Base-by-base conservation (phyloP, 2,113 vertebrate genomes). In the Rhinogobius similis region DNA sequence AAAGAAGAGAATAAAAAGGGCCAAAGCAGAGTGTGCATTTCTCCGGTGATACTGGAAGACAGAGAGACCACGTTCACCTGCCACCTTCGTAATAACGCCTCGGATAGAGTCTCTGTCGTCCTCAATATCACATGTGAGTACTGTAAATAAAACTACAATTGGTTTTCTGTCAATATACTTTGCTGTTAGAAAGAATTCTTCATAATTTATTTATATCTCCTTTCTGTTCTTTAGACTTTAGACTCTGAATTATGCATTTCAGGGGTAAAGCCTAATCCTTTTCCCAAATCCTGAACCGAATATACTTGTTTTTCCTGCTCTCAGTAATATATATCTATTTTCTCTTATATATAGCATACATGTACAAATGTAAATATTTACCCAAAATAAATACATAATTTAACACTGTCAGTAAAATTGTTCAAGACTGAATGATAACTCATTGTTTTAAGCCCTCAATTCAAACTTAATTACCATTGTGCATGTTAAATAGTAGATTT, bases 61-160 rank as follows among this genome's bases (percentile, higher is more conserved):
- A 63, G 93, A 1, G 79, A 65, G 0, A 91, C 76, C 65, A 88
- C 62, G 11, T 94, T 93, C 74, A 90, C 81, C 67, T 94, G 93
- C 70, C 79, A 84, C 67, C 72, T 88, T 20, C 68, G 64, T 7
- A 63, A 46, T 7, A 81, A 92, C 10, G 9, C 66, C 23, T 83
- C 83, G 13, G 10, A 61, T 1, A 85, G 61, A 0, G 71, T 61
- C 36, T 92, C 92, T 0, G 78, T 92, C 50, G 84, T 89, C 13
- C 86, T 94, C 36, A 62, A 91, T 7, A 91, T 94, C 82, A 87
- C 63, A 62, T 92, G 93, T 94, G 64, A 92, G 93, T 91, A 70
- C 0, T 5, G 52, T 13, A 29, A 68, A 36, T 38, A 8, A 38
- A 36, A 16, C 18, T 32, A 10, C 50, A 39, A 58, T 65, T 39